A percentile compares a stretch with the other conserved stretches of the same genome.
Evolutionary conservation across 2,113 vertebrate species (phyloP).

Genomic region (Chaetura pelagica): DNA sequence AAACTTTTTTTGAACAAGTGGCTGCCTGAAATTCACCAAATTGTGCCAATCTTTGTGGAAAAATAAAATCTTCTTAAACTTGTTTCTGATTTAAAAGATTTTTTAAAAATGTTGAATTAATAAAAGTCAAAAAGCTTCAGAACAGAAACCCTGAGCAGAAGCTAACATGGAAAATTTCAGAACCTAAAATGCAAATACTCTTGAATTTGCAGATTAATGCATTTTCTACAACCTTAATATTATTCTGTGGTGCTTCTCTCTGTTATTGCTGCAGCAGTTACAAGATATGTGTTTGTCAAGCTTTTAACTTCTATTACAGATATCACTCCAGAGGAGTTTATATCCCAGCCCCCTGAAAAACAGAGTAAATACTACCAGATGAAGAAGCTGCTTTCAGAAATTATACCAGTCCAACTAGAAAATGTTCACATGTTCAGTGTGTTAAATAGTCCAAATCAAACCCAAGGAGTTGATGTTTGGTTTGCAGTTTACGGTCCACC

Average conservation of each 20-base stretch:
- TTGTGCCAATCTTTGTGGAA: neutral
- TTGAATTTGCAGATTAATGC: neutral
- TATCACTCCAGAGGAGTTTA: slow-evolving; percentile 83
- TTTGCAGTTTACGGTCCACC: slow-evolving; percentile 82
- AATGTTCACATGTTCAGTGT: slow-evolving; percentile 86
- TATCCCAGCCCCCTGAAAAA: slow-evolving; percentile 62
- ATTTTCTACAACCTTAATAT: neutral
- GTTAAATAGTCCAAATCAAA: slow-evolving; percentile 51
- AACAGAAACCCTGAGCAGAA: neutral
- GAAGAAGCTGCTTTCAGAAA: slow-evolving; percentile 76
- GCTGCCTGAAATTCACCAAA: neutral
- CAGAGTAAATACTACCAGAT: slow-evolving; percentile 81
- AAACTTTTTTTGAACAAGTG: neutral
- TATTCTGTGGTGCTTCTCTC: neutral
- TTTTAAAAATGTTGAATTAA: neutral
- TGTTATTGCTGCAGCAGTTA: neutral
- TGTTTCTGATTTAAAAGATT: neutral
- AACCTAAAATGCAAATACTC: neutral
- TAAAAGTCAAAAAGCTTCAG: neutral
- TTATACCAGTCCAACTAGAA: slow-evolving; percentile 74
- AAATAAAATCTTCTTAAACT: neutral
- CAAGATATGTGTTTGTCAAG: neutral
- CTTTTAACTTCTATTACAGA: slow-evolving; percentile 69
- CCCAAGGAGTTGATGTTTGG: slow-evolving; percentile 78
- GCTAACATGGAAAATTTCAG: neutral